phyloP scores from a whole-genome alignment of 1,140 invertebrate genomes.

The Ips typographus region DNA sequence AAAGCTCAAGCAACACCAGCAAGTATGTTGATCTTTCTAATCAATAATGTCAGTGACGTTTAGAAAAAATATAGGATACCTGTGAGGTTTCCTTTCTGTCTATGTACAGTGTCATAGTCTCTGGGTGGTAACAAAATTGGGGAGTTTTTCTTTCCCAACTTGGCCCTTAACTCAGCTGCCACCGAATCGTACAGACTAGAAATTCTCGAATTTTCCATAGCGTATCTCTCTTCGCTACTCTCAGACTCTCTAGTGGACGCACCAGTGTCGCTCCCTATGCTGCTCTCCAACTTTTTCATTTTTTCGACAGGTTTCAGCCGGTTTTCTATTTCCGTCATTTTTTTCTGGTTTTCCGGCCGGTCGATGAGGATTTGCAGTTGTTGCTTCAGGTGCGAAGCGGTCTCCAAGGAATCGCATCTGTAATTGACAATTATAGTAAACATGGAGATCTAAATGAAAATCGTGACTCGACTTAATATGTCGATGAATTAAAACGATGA shows the following conservation, averaged over 20 bases:
- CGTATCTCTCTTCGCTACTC: constrained; percentile 64
- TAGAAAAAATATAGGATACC: constrained; percentile 48
- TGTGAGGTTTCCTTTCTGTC: constrained; percentile 80
- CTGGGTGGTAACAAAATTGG: constrained; percentile 87
- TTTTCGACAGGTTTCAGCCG: constrained; percentile 53
- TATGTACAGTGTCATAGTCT: constrained; percentile 88
- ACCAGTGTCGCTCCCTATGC: constrained; percentile 70
- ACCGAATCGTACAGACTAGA: constrained; percentile 84
- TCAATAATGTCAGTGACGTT: no score
- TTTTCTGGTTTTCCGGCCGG: constrained; percentile 83
- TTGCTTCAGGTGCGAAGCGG: constrained; percentile 78
- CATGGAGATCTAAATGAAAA: not conserved
- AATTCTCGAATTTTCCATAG: constrained; percentile 54
- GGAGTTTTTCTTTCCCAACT: constrained; percentile 73
- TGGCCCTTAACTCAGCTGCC: constrained; percentile 86
- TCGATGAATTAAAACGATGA: constrained; percentile 1
- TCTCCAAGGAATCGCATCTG: constrained; percentile 87
- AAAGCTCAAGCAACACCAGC: not conserved
- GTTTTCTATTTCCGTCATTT: constrained; percentile 77
- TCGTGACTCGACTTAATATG: constrained; percentile 1
- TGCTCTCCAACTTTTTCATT: constrained; percentile 65
- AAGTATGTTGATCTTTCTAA: not conserved
- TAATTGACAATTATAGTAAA: not conserved
- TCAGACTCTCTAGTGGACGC: constrained; percentile 74
- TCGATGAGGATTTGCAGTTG: constrained; percentile 83